Base-by-base conservation (phyloP, 2,888 invertebrate species). In the Eupithecia inturbata region DNA sequence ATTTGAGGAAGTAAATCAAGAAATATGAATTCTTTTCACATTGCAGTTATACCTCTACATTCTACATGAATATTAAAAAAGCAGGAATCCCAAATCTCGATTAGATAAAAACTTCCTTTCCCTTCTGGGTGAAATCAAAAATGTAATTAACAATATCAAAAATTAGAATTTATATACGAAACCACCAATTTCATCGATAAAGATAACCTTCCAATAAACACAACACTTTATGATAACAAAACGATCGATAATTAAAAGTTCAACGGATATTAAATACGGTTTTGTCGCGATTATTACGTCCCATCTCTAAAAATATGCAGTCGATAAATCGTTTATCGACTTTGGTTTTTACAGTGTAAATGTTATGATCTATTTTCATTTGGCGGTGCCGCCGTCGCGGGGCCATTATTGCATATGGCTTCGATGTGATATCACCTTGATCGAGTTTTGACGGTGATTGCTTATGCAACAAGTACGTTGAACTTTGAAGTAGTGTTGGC, bases 401-500 rank as follows among this genome's bases (percentile, higher is more conserved):
- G 71, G 70, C 10, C 57, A 57, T 57, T 73, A 60, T 66, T 79
- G 77, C 81, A 78, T 68, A 68, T 77, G 78, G 76, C 76, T 79
- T 77, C 75, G 74, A 81, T 87, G 86, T 87, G 83, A 85, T 84
- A 86, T 91, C 87, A 90, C 92, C 92, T 92, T 91, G 92, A 91
- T 92, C 91, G 91, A 91, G 87, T 89, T 92, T 88, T 89, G 89
- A 89, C 87, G 89, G 83, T 82, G 84, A 84, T 83, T 84, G 88
- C 89, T 91, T 91, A 92, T 91, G 92, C 90, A 92, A 92, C 84
- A 79, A 81, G 92, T 83, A 79, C 89, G 81, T 85, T 85, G 91
- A 92, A 87, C 92, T 82, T 81, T 80, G 74, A 31, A 68, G 71
- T 76, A 80, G 80, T 71, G 81, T 67, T 80, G 79, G 4, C 26